phyloP scores from a whole-genome alignment of 2,888 invertebrate genomes.

The Scaptomyza reducta region DNA sequence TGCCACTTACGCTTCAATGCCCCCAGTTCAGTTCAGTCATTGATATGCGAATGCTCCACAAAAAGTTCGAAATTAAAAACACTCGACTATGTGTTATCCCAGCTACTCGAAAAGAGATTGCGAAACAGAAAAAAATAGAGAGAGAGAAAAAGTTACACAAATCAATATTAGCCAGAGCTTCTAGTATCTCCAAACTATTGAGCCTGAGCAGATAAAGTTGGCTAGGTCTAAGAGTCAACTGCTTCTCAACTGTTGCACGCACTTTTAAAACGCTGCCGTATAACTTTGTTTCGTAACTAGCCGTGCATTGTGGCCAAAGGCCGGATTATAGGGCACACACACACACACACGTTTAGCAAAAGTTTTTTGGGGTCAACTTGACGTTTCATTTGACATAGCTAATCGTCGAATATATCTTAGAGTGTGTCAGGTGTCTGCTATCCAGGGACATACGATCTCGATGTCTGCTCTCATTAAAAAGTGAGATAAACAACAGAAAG shows the following conservation, averaged over 20 bases:
- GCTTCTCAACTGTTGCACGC: conserved; percentile 53
- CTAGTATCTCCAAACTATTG: conserved; percentile 17
- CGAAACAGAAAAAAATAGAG: conserved; percentile 22
- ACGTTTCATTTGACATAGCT: conserved; percentile 69
- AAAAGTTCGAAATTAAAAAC: conserved; percentile 78
- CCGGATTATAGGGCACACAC: not conserved
- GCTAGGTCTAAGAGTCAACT: conserved; percentile 26
- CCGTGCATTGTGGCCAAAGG: conserved; percentile 13
- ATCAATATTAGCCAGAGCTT: conserved; percentile 66
- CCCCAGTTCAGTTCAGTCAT: conserved; percentile 51
- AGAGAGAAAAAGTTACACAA: conserved; percentile 22
- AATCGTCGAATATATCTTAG: conserved; percentile 60
- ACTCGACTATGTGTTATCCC: conserved; percentile 69
- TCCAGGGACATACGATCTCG: conserved; percentile 48
- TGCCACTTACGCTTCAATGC: conserved; percentile 63
- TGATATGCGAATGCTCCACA: conserved; percentile 60
- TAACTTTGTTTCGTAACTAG: conserved; percentile 38
- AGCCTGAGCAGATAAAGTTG: conserved; percentile 34
- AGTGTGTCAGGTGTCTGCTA: conserved; percentile 37
- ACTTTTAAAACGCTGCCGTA: conserved; percentile 40
- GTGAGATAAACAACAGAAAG: conserved; percentile 72
- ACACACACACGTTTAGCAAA: conserved; percentile 25
- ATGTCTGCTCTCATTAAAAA: conserved; percentile 76
- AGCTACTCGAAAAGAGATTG: conserved; percentile 42
- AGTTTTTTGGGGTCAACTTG: conserved; percentile 56